Evolutionary conservation across 2,888 invertebrate species (phyloP).

Genomic region (Eristalis pertinax): DNA sequence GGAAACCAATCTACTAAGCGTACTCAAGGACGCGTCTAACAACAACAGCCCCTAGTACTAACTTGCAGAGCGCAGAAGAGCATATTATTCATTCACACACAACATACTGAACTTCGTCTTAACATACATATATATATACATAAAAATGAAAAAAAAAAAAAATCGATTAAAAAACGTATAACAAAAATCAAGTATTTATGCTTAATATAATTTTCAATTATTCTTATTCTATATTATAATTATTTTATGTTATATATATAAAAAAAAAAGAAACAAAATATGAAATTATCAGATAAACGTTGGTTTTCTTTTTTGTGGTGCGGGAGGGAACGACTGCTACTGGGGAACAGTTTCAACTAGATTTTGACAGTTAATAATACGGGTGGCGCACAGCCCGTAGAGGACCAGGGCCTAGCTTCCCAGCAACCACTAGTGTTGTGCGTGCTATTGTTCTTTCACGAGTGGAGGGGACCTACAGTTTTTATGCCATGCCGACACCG

Average conservation of each 20-base stretch:
- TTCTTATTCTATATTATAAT: conserved; percentile 74
- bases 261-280: conserved; percentile 61
- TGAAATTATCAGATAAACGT: conserved; percentile 54
- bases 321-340: neutral
- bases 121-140: conserved; percentile 53
- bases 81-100: conserved; percentile 70
- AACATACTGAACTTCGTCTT: conserved; percentile 66
- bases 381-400: no score
- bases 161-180: conserved; percentile 68
- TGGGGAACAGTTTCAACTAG: no score
- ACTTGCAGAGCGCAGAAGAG: conserved; percentile 65
- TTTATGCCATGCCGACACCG: no score
- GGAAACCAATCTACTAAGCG: conserved; percentile 53
- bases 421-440: no score
- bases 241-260: conserved; percentile 73
- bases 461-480: no score
- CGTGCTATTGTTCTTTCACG: no score
- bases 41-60: conserved; percentile 45
- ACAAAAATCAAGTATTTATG: conserved; percentile 73
- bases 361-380: no score
- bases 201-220: conserved; percentile 74
- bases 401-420: no score
- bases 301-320: conserved; percentile 26
- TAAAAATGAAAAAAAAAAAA: conserved; percentile 42
- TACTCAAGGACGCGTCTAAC: conserved; percentile 1